Conservation (phyloP, 1,140 invertebrate species). For the Alviniconcha marisindica region DNA sequence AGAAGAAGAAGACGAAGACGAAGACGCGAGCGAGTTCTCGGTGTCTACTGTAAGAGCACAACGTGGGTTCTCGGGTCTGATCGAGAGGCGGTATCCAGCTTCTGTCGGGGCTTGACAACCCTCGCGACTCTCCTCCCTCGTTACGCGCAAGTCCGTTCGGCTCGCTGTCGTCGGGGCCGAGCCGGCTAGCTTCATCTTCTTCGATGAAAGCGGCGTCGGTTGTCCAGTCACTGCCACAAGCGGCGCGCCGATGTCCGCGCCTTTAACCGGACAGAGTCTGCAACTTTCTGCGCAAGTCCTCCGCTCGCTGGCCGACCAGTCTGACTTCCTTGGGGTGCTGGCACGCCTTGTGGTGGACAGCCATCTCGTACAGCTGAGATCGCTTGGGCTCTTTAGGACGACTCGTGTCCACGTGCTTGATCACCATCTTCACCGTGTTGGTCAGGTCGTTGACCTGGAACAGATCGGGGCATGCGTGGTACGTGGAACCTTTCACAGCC, state of each 20-base stretch:
- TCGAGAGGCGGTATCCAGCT: too few relatives aligned
- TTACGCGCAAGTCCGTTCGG: too few relatives aligned
- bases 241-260: conserved; percentile 9
- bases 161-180: too few relatives aligned
- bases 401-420: background rate
- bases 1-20: too few relatives aligned
- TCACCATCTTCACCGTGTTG: background rate
- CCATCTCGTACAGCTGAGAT: conserved; percentile 1
- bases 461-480: background rate
- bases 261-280: background rate
- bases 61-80: too few relatives aligned
- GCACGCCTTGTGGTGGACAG: background rate
- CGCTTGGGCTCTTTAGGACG: too few relatives aligned
- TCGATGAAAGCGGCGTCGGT: background rate
- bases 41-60: too few relatives aligned
- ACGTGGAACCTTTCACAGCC: background rate
- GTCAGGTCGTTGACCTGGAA: too few relatives aligned
- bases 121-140: too few relatives aligned
- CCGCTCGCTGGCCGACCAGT: background rate
- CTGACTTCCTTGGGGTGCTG: background rate
- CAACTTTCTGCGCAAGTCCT: background rate
- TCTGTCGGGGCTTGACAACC: too few relatives aligned
- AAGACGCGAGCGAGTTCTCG: too few relatives aligned
- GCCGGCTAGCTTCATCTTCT: background rate
- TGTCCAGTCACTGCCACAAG: too few relatives aligned